These are phyloP conservation scores for Lasius fuliginosus DNA, from an alignment of 2,888 invertebrate genomes.

Conservation along the genomic window DNA sequence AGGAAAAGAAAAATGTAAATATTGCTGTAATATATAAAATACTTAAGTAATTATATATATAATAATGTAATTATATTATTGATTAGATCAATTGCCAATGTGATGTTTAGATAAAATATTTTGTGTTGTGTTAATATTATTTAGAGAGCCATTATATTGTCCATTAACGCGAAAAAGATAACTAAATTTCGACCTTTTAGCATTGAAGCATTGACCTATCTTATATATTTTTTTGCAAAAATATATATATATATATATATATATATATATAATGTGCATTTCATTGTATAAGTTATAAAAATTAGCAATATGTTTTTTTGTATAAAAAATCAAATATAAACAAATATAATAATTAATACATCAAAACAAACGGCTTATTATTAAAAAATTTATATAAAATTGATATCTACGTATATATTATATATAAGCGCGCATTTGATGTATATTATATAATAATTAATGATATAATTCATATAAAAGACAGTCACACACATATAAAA, in stretches of 20 bases:
- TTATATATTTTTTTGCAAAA: constrained; percentile 67
- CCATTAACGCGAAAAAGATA: constrained; percentile 46
- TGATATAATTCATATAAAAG: background rate
- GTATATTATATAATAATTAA: constrained; percentile 22
- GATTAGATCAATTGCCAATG: constrained; percentile 80
- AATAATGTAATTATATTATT: constrained; percentile 71
- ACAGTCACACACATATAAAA: background rate
- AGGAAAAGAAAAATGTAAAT: constrained; percentile 68
- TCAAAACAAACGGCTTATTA: constrained; percentile 59
- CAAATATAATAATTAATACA: constrained; percentile 62
- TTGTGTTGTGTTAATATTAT: constrained; percentile 68
- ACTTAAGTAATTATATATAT: constrained; percentile 70
- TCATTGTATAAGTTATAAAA: constrained; percentile 72
- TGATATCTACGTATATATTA: too few species aligned
- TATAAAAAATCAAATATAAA: constrained; percentile 62
- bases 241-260: constrained; percentile 65
- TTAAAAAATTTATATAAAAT: background rate
- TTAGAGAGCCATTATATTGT: constrained; percentile 60
- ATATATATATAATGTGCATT: constrained; percentile 72
- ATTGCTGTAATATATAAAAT: constrained; percentile 72
- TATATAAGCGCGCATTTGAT: constrained; percentile 52
- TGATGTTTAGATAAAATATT: constrained; percentile 82
- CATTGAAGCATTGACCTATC: constrained; percentile 54
- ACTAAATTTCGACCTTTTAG: constrained; percentile 26
- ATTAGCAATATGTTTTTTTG: constrained; percentile 68